These are phyloP conservation scores for Leuciscus waleckii DNA, from an alignment of 2,797 vertebrate species.

Conservation along the genomic window DNA sequence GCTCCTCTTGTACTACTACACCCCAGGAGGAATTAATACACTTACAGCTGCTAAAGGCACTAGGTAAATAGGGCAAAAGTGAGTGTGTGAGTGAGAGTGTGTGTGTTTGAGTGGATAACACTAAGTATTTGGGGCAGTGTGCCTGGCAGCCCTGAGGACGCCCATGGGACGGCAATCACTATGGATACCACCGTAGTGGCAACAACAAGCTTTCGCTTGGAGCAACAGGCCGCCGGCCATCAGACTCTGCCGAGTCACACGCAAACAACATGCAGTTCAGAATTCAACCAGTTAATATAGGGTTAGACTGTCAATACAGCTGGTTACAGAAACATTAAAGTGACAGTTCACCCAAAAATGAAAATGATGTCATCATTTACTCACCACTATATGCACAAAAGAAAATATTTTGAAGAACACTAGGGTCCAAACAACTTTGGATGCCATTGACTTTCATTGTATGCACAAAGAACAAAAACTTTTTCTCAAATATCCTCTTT, in stretches of 20 bases:
- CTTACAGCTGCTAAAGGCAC: constrained; percentile 50
- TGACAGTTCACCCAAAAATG: not conserved
- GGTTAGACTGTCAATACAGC: not conserved
- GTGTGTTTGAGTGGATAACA: constrained; percentile 42
- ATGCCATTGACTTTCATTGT: not conserved
- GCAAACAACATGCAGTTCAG: not conserved
- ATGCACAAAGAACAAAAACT: not conserved
- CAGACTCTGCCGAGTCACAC: not conserved
- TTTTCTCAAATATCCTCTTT: not conserved
- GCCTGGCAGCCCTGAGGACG: constrained; percentile 70
- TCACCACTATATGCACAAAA: not conserved
- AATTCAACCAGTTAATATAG: not conserved
- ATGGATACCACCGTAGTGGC: constrained; percentile 64
- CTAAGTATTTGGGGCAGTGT: constrained; percentile 75
- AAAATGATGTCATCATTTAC: not conserved
- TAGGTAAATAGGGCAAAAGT: constrained; percentile 57
- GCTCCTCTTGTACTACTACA: constrained; percentile 16
- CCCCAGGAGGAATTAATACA: constrained; percentile 46
- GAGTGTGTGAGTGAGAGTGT: constrained; percentile 15
- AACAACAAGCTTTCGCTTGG: constrained; percentile 50
- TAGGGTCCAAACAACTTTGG: not conserved
- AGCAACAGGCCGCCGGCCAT: not conserved
- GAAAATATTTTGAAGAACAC: not conserved
- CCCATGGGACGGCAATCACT: constrained; percentile 65
- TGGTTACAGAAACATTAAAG: constrained; percentile 5